Evolutionary conservation across 2,888 invertebrate species (phyloP).

Genomic region (Acronicta aceris): DNA sequence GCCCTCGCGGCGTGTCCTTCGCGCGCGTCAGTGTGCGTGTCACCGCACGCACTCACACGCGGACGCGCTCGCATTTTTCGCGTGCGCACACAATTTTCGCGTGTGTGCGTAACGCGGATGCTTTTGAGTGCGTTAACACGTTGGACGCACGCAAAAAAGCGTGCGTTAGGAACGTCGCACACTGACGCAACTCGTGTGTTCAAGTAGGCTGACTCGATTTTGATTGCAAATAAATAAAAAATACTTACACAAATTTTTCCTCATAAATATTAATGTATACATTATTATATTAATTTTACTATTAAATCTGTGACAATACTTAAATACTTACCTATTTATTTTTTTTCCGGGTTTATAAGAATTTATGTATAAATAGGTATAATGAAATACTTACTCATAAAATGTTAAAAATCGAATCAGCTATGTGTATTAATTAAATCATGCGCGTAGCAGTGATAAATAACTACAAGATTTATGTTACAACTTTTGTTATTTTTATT

Average conservation of each 20-base stretch:
- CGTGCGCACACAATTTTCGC: constrained; percentile 60
- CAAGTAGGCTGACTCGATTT: constrained; percentile 49
- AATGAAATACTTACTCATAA: too few species aligned
- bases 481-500: too few species aligned
- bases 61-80: constrained; percentile 68
- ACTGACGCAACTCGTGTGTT: constrained; percentile 50
- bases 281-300: too few species aligned
- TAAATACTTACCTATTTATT: too few species aligned
- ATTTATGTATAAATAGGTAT: too few species aligned
- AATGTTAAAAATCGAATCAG: not conserved
- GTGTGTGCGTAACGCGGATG: constrained; percentile 73
- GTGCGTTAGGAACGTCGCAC: constrained; percentile 57
- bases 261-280: too few species aligned
- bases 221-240: constrained; percentile 28
- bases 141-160: constrained; percentile 66
- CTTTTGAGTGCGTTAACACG: constrained; percentile 77
- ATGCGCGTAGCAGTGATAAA: too few species aligned
- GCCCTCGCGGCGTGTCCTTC: constrained; percentile 87
- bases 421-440: constrained; percentile 8
- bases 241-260: not conserved
- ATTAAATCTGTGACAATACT: too few species aligned
- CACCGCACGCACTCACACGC: constrained; percentile 70
- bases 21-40: constrained; percentile 76
- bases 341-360: too few species aligned
- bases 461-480: too few species aligned